These are phyloP conservation scores for Naja naja DNA, from an alignment of 2,113 vertebrate genomes.

Conservation along the genomic window DNA sequence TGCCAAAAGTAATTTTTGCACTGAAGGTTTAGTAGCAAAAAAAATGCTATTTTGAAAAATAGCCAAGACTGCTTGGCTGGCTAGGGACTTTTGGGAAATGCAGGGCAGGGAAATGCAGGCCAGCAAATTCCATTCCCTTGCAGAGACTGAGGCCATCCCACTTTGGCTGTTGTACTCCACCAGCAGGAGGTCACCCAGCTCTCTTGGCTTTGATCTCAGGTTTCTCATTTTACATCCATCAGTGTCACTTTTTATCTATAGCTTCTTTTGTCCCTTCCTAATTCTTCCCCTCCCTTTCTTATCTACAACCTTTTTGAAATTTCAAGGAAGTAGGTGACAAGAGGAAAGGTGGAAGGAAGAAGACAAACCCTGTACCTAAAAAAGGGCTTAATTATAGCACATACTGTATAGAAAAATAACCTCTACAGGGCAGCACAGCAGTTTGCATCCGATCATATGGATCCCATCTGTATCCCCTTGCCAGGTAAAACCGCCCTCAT, in stretches of 20 bases:
- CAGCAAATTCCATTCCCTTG: background rate
- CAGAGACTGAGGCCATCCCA: accelerated
- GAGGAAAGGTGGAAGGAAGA: background rate
- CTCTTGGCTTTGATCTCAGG: background rate
- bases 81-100: background rate
- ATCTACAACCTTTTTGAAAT: background rate
- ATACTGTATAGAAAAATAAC: background rate
- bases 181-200: background rate
- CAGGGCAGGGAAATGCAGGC: background rate
- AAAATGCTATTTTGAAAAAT: background rate
- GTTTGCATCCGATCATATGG: background rate
- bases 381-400: constrained; percentile 1
- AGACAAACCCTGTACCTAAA: background rate
- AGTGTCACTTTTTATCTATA: background rate
- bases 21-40: background rate
- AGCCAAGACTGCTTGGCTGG: background rate
- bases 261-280: constrained; percentile 2
- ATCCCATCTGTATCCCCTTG: background rate
- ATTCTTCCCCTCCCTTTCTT: background rate
- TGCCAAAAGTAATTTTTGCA: background rate
- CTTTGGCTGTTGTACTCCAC: background rate
- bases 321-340: background rate
- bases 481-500: background rate
- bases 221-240: constrained; percentile 13
- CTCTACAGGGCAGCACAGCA: background rate